Percentiles rank a stretch among this genome's conserved stretches.
These are phyloP conservation scores for Carterocephalus palaemon DNA, from an alignment of 2,888 invertebrate genomes.

Conservation along the genomic window DNA sequence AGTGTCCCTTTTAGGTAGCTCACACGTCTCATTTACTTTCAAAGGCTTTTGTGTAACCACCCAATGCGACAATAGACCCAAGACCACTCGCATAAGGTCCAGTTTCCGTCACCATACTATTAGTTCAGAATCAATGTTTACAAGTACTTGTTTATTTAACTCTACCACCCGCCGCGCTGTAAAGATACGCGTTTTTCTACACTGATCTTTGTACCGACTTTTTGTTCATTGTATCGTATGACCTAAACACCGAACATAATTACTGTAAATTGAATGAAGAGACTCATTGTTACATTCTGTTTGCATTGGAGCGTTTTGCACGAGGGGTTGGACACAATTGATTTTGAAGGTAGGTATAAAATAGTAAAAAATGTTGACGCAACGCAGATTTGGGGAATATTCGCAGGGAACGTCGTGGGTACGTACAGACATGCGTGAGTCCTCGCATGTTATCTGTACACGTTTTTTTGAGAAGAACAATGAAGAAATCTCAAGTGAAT, in stretches of 20 bases:
- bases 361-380: not conserved
- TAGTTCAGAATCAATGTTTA: constrained; percentile 19
- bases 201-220: constrained; percentile 39
- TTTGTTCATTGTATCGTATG: constrained; percentile 36
- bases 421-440: not conserved
- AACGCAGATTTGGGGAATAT: not conserved
- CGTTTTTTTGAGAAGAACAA: no score
- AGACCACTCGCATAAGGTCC: not conserved
- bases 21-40: constrained; percentile 30
- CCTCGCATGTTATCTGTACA: no score
- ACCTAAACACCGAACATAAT: constrained; percentile 40
- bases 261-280: constrained; percentile 56
- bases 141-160: constrained; percentile 29
- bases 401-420: not conserved
- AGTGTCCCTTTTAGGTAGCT: constrained; percentile 23
- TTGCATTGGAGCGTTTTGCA: constrained; percentile 15
- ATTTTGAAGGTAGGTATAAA: not conserved
- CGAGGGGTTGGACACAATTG: constrained; percentile 7
- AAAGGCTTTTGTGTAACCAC: constrained; percentile 20
- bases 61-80: not conserved
- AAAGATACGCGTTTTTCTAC: constrained; percentile 36
- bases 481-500: no score
- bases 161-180: constrained; percentile 50
- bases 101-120: not conserved
- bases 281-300: constrained; percentile 32